These are phyloP conservation scores for Drymodes brunneopygia DNA, from an alignment of 2,113 vertebrate species.

Conservation along the genomic window DNA sequence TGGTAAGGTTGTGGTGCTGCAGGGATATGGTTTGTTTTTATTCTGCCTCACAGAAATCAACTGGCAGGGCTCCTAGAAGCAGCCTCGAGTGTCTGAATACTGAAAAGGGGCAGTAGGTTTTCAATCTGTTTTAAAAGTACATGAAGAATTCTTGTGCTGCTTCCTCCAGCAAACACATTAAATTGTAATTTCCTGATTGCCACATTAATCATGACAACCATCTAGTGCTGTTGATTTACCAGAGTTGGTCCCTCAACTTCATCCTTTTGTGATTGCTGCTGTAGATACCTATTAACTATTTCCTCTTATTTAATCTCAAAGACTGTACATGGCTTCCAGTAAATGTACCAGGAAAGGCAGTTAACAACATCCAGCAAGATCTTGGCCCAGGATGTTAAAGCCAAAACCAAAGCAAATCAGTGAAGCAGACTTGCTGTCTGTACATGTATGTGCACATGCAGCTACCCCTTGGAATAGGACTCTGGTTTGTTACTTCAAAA, in stretches of 20 bases:
- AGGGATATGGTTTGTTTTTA: background rate
- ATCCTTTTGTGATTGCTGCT: constrained; percentile 24
- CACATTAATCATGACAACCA: constrained; percentile 21
- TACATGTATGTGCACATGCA: fast-evolving
- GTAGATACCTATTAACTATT: constrained; percentile 36
- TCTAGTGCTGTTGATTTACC: constrained; percentile 48
- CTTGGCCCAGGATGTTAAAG: background rate
- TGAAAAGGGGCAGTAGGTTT: constrained; percentile 39
- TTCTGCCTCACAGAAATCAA: background rate
- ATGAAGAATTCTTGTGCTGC: constrained; percentile 47
- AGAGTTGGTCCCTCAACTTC: constrained; percentile 16
- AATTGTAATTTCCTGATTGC: constrained; percentile 53
- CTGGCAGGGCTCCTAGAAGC: background rate
- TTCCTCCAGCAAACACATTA: constrained; percentile 62
- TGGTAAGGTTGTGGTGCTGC: background rate
- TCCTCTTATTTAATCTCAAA: background rate
- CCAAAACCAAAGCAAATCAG: background rate
- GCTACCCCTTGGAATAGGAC: background rate
- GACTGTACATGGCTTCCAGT: background rate
- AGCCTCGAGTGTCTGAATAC: constrained; percentile 5
- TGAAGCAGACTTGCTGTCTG: background rate
- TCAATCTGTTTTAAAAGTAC: constrained; percentile 45
- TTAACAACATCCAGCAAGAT: background rate
- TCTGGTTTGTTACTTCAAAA: background rate
- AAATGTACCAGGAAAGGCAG: background rate